A percentile compares a stretch with the other conserved stretches of the same genome.
These are phyloP conservation scores for Drosophila borborema DNA, from an alignment of 2,888 invertebrate genomes.

Conservation along the genomic window DNA sequence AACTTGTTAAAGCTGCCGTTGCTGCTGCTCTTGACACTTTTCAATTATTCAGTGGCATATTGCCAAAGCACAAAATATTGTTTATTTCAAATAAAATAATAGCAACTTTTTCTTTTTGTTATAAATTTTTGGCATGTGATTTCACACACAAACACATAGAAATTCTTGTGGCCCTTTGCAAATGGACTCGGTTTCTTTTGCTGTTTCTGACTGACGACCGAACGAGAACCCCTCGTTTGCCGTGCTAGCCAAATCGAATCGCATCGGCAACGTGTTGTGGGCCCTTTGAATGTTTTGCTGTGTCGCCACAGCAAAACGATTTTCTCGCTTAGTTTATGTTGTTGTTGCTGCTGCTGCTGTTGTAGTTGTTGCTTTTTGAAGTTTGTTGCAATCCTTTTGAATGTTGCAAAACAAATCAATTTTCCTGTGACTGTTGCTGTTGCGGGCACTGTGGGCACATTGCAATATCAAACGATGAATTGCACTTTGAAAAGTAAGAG, in stretches of 20 bases:
- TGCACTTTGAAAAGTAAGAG: conserved; percentile 49
- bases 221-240: conserved; percentile 10
- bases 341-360: conserved; percentile 8
- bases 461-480: conserved; percentile 63
- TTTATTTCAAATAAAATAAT: conserved; percentile 9
- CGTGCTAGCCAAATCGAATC: conserved; percentile 37
- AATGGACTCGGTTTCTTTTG: conserved; percentile 19
- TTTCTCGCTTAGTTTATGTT: conserved; percentile 17
- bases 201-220: conserved; percentile 42
- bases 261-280: conserved; percentile 43
- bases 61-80: conserved; percentile 8
- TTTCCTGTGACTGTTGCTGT: conserved; percentile 40
- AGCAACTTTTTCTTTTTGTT: not conserved
- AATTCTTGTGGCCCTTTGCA: conserved; percentile 16
- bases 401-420: conserved; percentile 73
- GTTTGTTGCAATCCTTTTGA: conserved; percentile 57
- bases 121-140: conserved; percentile 15
- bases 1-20: conserved; percentile 21
- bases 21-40: conserved; percentile 35
- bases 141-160: conserved; percentile 9
- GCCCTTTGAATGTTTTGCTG: conserved; percentile 57
- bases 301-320: conserved; percentile 56
- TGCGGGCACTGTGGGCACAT: conserved; percentile 39
- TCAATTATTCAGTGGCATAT: conserved; percentile 17
- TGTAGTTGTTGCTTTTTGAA: conserved; percentile 25